Evolutionary conservation across 2,797 vertebrate species (phyloP), one percentile per base, ranked within the genome.

Genomic region (Antrozous pallidus): DNA sequence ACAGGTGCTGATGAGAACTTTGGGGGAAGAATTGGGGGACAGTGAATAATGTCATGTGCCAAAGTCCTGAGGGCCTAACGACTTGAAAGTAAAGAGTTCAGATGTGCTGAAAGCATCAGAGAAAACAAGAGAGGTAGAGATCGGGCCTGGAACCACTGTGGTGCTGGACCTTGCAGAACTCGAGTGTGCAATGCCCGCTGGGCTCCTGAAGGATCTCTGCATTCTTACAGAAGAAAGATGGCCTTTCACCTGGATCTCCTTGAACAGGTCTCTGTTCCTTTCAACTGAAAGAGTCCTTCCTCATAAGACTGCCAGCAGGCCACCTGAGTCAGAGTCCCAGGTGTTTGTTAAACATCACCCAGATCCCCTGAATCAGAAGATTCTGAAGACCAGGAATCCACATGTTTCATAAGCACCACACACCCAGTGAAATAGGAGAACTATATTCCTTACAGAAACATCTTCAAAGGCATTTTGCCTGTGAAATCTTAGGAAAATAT

Each of bases 381-480:
- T 18, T 4, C 22, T 81, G n/a, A 6, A 85, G 31, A 79, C 10
- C 1, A 51, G 61, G 10, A 33, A 58, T 61, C 18, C n/a, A 20
- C 24, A 36, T 74, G 61, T 71, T 58, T 31, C 89, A 71, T 33
- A 92, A 91, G 28, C 3, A 65, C 26, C 28, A 26, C 33, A 56
- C 2, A 81, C 18, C 45, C n/a, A 51, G 33, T 45, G 65, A 69
- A 81, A 88, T 78, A 31, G 70, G 31, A 81, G 69, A 74, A 81
- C 7, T 45, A 54, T n/a, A 63, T 63, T 93, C 18, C 61, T 70
- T 80, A 81, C 8, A 90, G 63, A 95, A 94, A 81, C 13, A 31
- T 51, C 56, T 81, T 85, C 54, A 73, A 77, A 78, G 36, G 31
- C 84, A 88, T 88, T 95, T 85, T 74, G 47, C 38, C 73, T 77